Base-by-base conservation (phyloP, 2,113 vertebrate species). In the Thalassarche chlororhynchos region DNA sequence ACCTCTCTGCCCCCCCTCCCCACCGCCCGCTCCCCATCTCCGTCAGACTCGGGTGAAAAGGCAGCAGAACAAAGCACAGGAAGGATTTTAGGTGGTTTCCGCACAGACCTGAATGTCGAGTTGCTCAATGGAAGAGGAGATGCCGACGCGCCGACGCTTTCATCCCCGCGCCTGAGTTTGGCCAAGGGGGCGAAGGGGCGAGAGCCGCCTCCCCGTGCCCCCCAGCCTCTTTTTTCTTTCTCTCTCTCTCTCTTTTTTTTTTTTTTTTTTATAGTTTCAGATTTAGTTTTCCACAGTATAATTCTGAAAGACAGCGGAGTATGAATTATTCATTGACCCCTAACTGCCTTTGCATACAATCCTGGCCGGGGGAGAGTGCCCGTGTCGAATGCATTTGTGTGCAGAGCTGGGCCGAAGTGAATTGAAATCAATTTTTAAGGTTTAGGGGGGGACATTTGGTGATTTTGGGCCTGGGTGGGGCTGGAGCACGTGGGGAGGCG, bases 221-320 rank as follows among this genome's bases (percentile, higher is more conserved):
- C 85, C 47, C 23, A 19, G 25, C 76, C 42, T 38, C 66, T 68
- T 87, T 51, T 84, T 49, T 60, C 25, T 34, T 28, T 66, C 20
- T 40, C 34, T 29, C 3, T 18, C 2, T 19, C 4, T 28, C 26
- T 52, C 57, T 24, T 71, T 65, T 81, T 46, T 46, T 46, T 87
- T 71, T 97, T 86, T 81, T 96, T 77, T 87, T 47, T 94, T 80
- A 86, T 96, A 97, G 95, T 93, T 96, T 97, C 95, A 86, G 97
- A 97, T 98, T 98, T 98, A 97, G 98, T 98, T 98, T 98, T 96
- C 96, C 98, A 98, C 97, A 97, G 96, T 97, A 96, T 98, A 98
- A 98, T 98, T 98, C 97, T 96, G 94, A 98, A 97, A 98, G 98
- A 98, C 98, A 98, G 98, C 93, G 49, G 77, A 66, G 52, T 70